A percentile compares a stretch with the other conserved stretches of the same genome.
Evolutionary conservation across 2,797 vertebrate genomes (phyloP).

Genomic region (Erpetoichthys calabaricus): DNA sequence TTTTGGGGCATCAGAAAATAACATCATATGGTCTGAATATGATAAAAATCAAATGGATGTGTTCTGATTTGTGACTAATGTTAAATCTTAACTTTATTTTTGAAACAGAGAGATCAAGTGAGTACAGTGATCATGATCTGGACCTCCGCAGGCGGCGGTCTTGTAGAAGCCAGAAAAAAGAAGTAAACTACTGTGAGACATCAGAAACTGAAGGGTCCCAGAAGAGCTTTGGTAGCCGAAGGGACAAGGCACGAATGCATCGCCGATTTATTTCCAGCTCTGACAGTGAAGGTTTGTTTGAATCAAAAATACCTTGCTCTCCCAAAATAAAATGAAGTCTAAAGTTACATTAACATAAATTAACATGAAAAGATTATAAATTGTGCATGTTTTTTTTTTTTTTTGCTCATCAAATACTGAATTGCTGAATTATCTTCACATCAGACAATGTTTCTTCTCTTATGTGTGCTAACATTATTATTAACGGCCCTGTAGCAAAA

Average conservation of each 20-base stretch:
- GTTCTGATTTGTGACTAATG: constrained; percentile 4
- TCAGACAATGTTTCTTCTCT: no score
- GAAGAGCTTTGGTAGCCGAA: constrained; percentile 42
- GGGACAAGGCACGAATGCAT: constrained; percentile 50
- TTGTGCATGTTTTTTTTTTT: no score
- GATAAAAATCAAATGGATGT: no score
- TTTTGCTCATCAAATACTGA: no score
- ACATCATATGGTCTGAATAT: no score
- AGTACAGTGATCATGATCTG: constrained; percentile 68
- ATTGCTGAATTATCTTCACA: no score
- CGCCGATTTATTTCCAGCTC: constrained; percentile 77
- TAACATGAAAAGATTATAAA: no score
- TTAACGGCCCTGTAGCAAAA: no score
- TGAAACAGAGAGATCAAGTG: constrained; percentile 73
- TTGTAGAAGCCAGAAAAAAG: constrained; percentile 73
- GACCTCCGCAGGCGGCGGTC: constrained; percentile 75
- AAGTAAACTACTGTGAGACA: constrained; percentile 94
- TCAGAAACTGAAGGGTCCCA: constrained; percentile 80
- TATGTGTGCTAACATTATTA: no score
- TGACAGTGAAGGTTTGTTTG: constrained; percentile 70
- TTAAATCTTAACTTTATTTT: constrained; percentile 1
- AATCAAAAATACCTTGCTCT: background rate
- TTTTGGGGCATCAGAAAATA: no score
- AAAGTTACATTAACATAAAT: background rate
- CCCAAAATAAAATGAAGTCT: background rate